Conservation (phyloP, 1,140 invertebrate genomes). For the Homarus americanus region DNA sequence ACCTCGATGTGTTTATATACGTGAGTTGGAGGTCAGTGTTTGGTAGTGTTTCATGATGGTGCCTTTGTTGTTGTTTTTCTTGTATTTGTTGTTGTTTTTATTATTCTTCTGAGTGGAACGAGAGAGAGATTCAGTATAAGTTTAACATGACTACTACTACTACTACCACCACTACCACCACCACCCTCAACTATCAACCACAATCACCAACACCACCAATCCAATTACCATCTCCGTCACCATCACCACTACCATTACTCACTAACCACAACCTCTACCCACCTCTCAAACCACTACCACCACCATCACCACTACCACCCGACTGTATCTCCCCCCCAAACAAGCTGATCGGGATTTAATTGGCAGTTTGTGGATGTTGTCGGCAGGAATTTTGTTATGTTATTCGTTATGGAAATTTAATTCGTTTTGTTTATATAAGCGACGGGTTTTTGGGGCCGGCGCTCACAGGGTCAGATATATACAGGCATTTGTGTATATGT, state of each 20-base stretch:
- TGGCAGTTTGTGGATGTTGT: conserved; percentile 47
- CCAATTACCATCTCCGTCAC: neutral
- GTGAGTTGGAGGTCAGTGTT: too few species aligned
- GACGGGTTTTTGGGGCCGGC: neutral
- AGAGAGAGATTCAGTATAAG: too few species aligned
- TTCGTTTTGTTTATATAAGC: conserved; percentile 9
- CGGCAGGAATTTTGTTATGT: conserved; percentile 34
- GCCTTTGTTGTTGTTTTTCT: too few species aligned
- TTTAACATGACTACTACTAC: too few species aligned
- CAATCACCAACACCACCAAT: neutral
- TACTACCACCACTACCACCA: too few species aligned
- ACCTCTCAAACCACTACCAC: neutral
- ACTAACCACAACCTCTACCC: neutral
- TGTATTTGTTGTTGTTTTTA: too few species aligned
- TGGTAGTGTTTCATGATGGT: too few species aligned
- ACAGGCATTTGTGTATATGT: neutral
- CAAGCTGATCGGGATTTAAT: conserved; percentile 29
- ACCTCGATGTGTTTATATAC: too few species aligned
- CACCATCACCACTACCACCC: neutral
- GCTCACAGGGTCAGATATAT: neutral
- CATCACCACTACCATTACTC: neutral
- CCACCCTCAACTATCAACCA: neutral
- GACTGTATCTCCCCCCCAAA: neutral
- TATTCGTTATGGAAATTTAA: conserved; percentile 27
- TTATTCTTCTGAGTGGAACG: too few species aligned